A percentile compares a stretch with the other conserved stretches of the same genome.
These are phyloP conservation scores for Coregonus clupeaformis DNA, from an alignment of 2,113 vertebrate species.

Conservation along the genomic window DNA sequence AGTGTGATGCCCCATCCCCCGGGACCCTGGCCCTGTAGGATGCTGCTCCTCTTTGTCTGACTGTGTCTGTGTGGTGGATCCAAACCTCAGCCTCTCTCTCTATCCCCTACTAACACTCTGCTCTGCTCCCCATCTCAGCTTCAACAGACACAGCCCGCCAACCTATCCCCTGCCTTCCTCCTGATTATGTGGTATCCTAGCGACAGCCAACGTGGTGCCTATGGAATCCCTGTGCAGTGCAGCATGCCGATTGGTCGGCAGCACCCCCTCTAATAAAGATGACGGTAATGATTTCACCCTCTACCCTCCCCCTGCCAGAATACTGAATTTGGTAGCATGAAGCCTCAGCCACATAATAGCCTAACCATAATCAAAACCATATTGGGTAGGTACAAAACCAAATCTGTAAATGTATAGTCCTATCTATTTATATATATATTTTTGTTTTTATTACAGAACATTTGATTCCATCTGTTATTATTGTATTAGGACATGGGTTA, in stretches of 20 bases:
- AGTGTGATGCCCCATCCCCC: constrained; percentile 79
- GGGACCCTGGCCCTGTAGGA: constrained; percentile 67
- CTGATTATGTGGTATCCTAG: constrained; percentile 80
- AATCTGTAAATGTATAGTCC: too few species aligned
- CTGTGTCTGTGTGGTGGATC: constrained; percentile 39
- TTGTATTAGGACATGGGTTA: too few species aligned
- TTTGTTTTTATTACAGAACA: too few species aligned
- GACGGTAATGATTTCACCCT: constrained; percentile 71
- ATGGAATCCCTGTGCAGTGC: constrained; percentile 62
- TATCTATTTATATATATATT: too few species aligned
- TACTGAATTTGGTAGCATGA: too few species aligned
- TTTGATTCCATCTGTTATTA: too few species aligned
- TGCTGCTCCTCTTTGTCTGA: constrained; percentile 76
- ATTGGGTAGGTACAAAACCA: too few species aligned
- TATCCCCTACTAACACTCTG: constrained; percentile 54
- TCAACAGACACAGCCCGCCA: constrained; percentile 57
- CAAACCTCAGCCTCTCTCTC: constrained; percentile 47
- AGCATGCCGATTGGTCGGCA: constrained; percentile 63
- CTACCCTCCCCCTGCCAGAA: neutral
- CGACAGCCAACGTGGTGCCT: constrained; percentile 75
- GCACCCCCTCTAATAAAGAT: constrained; percentile 73
- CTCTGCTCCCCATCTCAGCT: constrained; percentile 47
- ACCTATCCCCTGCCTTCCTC: constrained; percentile 69
- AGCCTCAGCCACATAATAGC: too few species aligned
- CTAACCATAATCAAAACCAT: too few species aligned